Percentiles rank a stretch among this genome's conserved stretches.
Evolutionary conservation across 2,888 invertebrate species (phyloP).

Genomic region (Rhingia campestris): DNA sequence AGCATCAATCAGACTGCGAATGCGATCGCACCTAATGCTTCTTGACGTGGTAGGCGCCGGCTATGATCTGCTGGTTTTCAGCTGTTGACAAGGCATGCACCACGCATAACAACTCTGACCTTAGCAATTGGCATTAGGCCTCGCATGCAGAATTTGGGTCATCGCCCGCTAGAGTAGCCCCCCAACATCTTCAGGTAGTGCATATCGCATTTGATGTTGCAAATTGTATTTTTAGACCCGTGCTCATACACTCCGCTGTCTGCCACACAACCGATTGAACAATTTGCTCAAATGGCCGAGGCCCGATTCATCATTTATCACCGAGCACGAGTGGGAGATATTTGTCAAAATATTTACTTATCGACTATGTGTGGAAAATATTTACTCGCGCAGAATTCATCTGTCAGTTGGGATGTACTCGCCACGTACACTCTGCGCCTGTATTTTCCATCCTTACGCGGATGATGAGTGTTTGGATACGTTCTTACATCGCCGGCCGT

Average conservation of each 20-base stretch:
- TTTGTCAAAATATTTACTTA: conserved; percentile 74
- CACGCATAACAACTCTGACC: conserved; percentile 27
- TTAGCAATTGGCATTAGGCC: conserved; percentile 14
- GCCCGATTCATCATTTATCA: conserved; percentile 72
- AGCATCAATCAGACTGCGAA: background rate
- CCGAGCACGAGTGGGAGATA: conserved; percentile 66
- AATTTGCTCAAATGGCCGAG: conserved; percentile 71
- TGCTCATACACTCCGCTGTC: conserved; percentile 17
- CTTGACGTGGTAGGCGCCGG: conserved; percentile 21
- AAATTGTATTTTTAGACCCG: conserved; percentile 67
- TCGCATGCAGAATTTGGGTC: conserved; percentile 23
- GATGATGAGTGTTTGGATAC: conserved; percentile 72
- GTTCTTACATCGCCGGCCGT: conserved; percentile 42
- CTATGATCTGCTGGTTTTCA: background rate
- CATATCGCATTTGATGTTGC: conserved; percentile 60
- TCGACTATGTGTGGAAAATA: conserved; percentile 71
- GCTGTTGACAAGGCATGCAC: background rate
- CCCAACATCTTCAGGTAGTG: conserved; percentile 57
- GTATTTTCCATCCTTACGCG: conserved; percentile 68
- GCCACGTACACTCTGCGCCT: conserved; percentile 44
- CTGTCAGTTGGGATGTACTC: conserved; percentile 70
- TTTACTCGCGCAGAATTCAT: conserved; percentile 68
- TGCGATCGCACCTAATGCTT: background rate
- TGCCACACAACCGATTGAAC: conserved; percentile 62
- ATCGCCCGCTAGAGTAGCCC: background rate